phyloP scores from a whole-genome alignment of 2,888 invertebrate genomes.

The Lutraria lutraria region DNA sequence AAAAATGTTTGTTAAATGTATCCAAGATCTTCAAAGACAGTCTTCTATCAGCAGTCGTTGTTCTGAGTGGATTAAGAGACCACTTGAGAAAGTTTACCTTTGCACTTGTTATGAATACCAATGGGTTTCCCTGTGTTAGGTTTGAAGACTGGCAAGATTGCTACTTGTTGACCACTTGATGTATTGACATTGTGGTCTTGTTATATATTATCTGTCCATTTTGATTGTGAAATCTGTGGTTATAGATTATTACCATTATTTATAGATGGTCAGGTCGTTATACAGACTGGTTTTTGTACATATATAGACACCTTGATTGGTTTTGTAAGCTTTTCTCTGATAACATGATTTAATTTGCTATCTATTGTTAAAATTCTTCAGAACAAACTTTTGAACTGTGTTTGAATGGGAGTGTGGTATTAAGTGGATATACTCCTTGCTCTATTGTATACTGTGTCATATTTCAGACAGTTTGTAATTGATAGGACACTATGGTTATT shows the following conservation, averaged over 20 bases:
- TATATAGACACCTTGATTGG: neutral
- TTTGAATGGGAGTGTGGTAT: too few species aligned
- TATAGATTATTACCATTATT: neutral
- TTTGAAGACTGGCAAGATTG: neutral
- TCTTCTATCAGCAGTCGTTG: neutral
- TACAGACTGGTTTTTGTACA: neutral
- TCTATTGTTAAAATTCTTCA: too few species aligned
- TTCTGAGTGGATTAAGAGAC: neutral
- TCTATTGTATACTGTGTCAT: too few species aligned
- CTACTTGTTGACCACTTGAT: slow-evolving; percentile 33
- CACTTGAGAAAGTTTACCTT: slow-evolving; percentile 35
- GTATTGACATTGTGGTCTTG: slow-evolving; percentile 17
- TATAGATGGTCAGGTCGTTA: neutral
- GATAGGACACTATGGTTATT: too few species aligned
- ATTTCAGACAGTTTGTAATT: too few species aligned
- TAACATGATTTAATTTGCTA: too few species aligned
- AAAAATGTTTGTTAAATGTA: neutral
- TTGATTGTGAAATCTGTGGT: neutral
- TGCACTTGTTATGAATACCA: slow-evolving; percentile 13
- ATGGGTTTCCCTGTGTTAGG: neutral
- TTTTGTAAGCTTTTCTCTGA: neutral
- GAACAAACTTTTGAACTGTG: too few species aligned
- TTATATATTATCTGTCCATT: slow-evolving; percentile 15
- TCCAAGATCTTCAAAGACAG: neutral
- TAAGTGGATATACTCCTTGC: too few species aligned